Base-by-base conservation (phyloP, 2,113 vertebrate genomes). In the Chlorocebus sabaeus region DNA sequence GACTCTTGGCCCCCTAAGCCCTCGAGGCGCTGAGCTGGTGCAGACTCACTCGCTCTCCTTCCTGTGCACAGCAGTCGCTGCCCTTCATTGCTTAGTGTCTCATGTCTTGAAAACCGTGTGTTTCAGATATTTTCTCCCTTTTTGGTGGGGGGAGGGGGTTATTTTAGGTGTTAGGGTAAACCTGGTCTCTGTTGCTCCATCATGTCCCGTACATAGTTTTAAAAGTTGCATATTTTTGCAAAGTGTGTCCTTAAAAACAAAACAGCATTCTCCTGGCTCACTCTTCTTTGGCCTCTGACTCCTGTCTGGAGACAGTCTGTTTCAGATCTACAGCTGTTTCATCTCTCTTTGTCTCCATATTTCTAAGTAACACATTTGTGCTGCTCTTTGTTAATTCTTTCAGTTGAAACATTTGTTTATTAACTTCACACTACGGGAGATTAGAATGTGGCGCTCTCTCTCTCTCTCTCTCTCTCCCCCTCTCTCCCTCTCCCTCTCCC, bases 381-480 rank as follows among this genome's bases (percentile, higher is more conserved):
- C 14, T 50, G 9, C 43, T 79, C 35, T 43, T 59, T n/a, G 32
- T 79, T 61, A 22, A 78, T 64, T 43, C 43, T 75, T 73, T 73
- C 48, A 40, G 9, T 38, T 38, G n/a, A 45, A 35, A n/a, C 18
- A 68, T 50, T 50, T 85, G 43, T 88, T 73, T 59, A 45, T 32
- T 89, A 38, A 76, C 38, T 45, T 59, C 30, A 76, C 17, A 16
- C 55, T 59, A 9, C 3, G 3, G 59, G 45, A 78, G 13, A 64
- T 78, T 38, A 64, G 61, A 64, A 64, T 64, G 61, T 64, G 5
- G 61, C 1, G 18, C 52, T 6, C 50, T 2, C 25, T 64, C 10
- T 13, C 4, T 30, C 48, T 11, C 48, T 2, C 48, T 12, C 48
- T 10, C 8, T 45, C 9, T 2, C 48, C 11, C 2, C 2, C 2